A percentile compares a stretch with the other conserved stretches of the same genome.
Evolutionary conservation across 2,113 vertebrate genomes (phyloP).

Genomic region (Ondatra zibethicus): DNA sequence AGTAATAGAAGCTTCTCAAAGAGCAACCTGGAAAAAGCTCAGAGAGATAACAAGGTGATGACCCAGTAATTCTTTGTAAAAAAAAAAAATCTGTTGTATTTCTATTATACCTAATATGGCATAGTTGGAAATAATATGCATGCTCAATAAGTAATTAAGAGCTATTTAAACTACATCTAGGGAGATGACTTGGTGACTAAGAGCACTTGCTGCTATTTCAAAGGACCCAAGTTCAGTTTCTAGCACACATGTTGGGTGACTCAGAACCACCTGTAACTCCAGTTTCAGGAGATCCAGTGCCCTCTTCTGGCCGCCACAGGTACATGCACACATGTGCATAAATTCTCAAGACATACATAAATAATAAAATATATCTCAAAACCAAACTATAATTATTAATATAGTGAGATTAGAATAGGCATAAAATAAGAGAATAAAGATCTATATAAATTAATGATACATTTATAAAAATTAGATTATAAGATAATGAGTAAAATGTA

Average conservation of each 20-base stretch:
- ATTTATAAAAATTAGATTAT: background rate
- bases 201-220: background rate
- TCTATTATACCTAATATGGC: conserved; percentile 16
- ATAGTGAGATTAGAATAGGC: background rate
- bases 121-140: background rate
- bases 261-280: background rate
- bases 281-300: too few species aligned
- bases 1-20: conserved; percentile 42
- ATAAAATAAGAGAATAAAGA: background rate
- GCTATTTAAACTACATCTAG: background rate
- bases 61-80: conserved; percentile 6
- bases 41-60: background rate
- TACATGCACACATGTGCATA: background rate
- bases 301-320: background rate
- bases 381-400: background rate
- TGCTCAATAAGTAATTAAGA: conserved; percentile 29
- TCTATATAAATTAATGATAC: background rate
- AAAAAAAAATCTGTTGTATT: conserved; percentile 11
- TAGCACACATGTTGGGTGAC: background rate
- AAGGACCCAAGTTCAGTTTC: too few species aligned
- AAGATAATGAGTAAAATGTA: conserved; percentile 1
- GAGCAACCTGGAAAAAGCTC: conserved; percentile 2
- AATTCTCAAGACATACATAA: background rate
- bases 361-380: background rate
- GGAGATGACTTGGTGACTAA: background rate